phyloP scores from a whole-genome alignment of 2,113 vertebrate species.

The Butorides virescens region DNA sequence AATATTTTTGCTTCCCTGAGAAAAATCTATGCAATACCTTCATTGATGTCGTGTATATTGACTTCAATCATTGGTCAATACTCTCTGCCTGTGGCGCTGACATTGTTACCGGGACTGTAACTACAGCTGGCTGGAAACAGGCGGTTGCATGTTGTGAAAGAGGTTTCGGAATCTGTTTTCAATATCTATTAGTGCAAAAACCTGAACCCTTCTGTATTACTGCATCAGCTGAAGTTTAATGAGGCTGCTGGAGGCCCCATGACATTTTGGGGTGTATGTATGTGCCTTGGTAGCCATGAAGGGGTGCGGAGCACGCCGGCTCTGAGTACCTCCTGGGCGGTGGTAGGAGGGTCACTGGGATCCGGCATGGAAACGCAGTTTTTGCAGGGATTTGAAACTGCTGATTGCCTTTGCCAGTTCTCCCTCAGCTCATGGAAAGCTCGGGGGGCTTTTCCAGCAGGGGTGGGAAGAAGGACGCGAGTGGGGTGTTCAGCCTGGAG shows the following conservation, averaged over 20 bases:
- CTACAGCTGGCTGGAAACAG: not conserved
- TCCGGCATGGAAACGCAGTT: rapidly evolving
- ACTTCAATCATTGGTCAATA: constrained; percentile 23
- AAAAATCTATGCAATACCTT: constrained; percentile 26
- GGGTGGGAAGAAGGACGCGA: too few relatives aligned
- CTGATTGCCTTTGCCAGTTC: not conserved
- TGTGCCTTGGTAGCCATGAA: not conserved
- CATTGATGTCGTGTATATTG: constrained; percentile 12
- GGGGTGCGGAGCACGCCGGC: rapidly evolving
- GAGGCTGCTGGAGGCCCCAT: not conserved
- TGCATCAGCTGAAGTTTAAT: not conserved
- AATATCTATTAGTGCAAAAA: not conserved
- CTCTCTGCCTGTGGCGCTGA: constrained; percentile 36
- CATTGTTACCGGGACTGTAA: constrained; percentile 8
- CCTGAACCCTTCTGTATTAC: not conserved
- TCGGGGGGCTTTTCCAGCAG: not conserved
- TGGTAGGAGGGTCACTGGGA: not conserved
- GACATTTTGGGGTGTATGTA: not conserved
- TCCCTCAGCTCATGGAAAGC: not conserved
- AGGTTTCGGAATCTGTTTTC: not conserved
- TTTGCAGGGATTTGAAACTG: not conserved
- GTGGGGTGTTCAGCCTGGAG: too few relatives aligned
- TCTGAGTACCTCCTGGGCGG: rapidly evolving
- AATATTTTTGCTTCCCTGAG: not conserved
- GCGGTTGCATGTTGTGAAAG: not conserved